phyloP scores from a whole-genome alignment of 2,888 invertebrate species.

The Axea sp. region DNA sequence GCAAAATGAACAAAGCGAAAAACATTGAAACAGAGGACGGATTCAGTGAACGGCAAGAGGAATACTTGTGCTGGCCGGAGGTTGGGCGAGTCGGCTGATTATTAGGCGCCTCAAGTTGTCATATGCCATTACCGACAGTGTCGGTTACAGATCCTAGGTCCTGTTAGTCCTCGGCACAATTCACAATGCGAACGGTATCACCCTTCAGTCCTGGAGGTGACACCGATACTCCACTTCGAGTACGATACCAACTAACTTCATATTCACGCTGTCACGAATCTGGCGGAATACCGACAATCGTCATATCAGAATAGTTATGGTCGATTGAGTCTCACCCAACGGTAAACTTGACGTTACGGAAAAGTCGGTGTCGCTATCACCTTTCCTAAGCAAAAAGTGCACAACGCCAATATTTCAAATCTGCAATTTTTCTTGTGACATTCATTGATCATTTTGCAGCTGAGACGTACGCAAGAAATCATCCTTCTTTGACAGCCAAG shows the following conservation, averaged over 20 bases:
- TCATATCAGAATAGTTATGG: conserved; percentile 59
- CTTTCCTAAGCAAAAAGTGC: conserved; percentile 42
- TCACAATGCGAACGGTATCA: conserved; percentile 69
- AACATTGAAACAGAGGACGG: conserved; percentile 55
- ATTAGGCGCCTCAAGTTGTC: conserved; percentile 75
- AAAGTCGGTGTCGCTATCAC: conserved; percentile 32
- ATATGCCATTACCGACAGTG: conserved; percentile 76
- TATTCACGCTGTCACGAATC: conserved; percentile 63
- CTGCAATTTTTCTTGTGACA: conserved; percentile 17
- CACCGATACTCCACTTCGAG: conserved; percentile 72
- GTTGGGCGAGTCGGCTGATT: conserved; percentile 72
- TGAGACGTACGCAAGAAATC: conserved; percentile 13
- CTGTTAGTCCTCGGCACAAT: conserved; percentile 73
- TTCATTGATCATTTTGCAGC: conserved; percentile 4
- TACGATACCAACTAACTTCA: conserved; percentile 63
- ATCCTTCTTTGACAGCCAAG: too few relatives aligned
- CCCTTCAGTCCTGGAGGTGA: conserved; percentile 70
- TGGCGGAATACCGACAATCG: conserved; percentile 61
- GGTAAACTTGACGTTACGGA: conserved; percentile 29
- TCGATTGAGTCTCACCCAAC: conserved; percentile 57
- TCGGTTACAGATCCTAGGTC: conserved; percentile 72
- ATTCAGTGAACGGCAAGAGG: conserved; percentile 67
- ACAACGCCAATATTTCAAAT: conserved; percentile 46
- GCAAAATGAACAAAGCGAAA: conserved; percentile 54
- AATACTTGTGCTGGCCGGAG: conserved; percentile 73